Conservation (phyloP, 2,113 vertebrate species). For the Perccottus glenii region DNA sequence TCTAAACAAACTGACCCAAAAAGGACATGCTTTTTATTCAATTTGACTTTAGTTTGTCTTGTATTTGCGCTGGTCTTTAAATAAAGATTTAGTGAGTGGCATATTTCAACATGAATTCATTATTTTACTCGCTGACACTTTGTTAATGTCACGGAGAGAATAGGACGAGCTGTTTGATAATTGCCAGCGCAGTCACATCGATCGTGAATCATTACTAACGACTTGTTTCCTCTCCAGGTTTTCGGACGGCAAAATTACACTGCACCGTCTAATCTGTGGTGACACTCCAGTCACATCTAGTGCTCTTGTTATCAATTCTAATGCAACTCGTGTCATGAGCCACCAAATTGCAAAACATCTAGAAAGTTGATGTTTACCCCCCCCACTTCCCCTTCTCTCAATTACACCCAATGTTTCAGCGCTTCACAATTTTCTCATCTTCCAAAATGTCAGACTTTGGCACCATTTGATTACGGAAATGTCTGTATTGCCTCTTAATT, state of each 20-base stretch:
- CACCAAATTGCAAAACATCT: conserved; percentile 15
- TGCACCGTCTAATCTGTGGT: conserved; percentile 24
- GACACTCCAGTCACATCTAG: conserved; percentile 16
- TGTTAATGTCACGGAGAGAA: conserved; percentile 13
- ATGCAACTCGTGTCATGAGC: conserved; percentile 6
- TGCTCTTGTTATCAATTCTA: conserved; percentile 21
- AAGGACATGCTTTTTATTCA: neutral
- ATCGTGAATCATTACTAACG: conserved; percentile 28
- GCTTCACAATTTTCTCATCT: conserved; percentile 10
- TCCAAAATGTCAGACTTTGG: conserved; percentile 30
- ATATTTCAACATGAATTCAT: neutral
- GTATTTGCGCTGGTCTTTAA: neutral
- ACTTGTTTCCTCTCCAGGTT: conserved; percentile 13
- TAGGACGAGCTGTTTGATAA: conserved; percentile 2
- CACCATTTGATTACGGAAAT: conserved; percentile 19
- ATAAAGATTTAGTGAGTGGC: conserved; percentile 6
- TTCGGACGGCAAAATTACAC: conserved; percentile 31
- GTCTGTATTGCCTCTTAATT: conserved; percentile 35
- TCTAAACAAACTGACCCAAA: neutral
- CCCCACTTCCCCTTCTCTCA: conserved; percentile 9
- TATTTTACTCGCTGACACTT: conserved; percentile 9
- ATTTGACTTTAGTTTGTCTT: neutral
- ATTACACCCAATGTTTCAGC: neutral
- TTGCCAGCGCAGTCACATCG: neutral
- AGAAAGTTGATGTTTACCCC: conserved; percentile 7